A percentile compares a stretch with the other conserved stretches of the same genome.
These are phyloP conservation scores for Danio choprae DNA, from an alignment of 2,797 vertebrate species.

Conservation along the genomic window DNA sequence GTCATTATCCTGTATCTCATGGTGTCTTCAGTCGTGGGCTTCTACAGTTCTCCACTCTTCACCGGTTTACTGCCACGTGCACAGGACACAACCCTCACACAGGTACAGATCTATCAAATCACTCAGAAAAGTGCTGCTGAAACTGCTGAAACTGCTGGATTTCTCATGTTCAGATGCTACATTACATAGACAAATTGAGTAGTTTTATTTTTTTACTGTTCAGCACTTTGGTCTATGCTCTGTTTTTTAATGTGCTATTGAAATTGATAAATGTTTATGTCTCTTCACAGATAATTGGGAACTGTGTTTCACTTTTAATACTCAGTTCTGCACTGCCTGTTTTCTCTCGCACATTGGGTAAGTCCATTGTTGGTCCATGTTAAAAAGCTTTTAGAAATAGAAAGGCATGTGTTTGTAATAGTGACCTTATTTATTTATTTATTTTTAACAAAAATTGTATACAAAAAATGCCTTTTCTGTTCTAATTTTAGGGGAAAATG, in stretches of 20 bases:
- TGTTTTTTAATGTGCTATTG: no score
- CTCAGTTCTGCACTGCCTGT: conserved; percentile 96
- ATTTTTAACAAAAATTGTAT: no score
- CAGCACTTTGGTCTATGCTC: no score
- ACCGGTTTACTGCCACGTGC: conserved; percentile 83
- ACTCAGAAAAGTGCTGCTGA: background rate
- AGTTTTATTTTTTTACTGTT: no score
- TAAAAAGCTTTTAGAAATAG: conserved; percentile 28
- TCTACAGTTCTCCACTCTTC: conserved; percentile 95
- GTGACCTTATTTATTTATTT: background rate
- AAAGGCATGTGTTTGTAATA: background rate
- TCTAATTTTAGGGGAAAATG: background rate
- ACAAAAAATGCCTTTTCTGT: background rate
- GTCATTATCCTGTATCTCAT: conserved; percentile 97
- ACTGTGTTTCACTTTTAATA: conserved; percentile 93
- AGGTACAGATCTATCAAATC: conserved; percentile 77
- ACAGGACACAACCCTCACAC: conserved; percentile 92
- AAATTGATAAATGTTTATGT: background rate
- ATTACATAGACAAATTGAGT: background rate
- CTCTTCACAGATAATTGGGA: conserved; percentile 89
- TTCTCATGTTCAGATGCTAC: background rate
- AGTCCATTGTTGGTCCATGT: conserved; percentile 61
- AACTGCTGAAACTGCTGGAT: background rate
- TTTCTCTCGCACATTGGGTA: conserved; percentile 95
- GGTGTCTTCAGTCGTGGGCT: conserved; percentile 94